Base-by-base conservation (phyloP, 2,797 vertebrate genomes). In the Fistularia tabacaria region DNA sequence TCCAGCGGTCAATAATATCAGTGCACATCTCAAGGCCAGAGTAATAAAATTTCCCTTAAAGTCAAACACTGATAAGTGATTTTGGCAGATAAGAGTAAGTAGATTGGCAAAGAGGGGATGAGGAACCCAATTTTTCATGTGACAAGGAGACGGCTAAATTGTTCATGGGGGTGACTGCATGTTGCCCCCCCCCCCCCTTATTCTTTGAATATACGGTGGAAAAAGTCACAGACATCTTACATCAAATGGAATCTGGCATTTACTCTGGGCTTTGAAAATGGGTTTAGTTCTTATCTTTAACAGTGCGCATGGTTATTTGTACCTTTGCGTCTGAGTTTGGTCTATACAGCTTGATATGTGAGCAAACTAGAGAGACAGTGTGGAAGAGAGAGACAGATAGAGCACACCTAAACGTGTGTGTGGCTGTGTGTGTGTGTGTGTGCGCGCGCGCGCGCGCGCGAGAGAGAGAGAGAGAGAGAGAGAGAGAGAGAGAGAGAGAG, bases 241-340 rank as follows among this genome's bases (percentile, higher is more conserved):
- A 83, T 88, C 80, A 88, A 84, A 88, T 80, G 65, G 67, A 73
- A 81, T 76, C 70, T 86, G 85, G 70, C 85, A 88, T 89, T 89
- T 88, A 81, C 80, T 85, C 71, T 51, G 60, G 65, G 82, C 82
- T 83, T 86, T 89, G 81, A 85, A 85, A 87, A 77, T 68, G 64
- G 67, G 71, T 77, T 85, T 83, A 80, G 69, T 80, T 84, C 78
- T 87, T 82, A 86, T 91, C 86, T 77, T 65, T 14, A 61, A 68
- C 40, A 14, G 73, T 76, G 66, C 14, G 73, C 68, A 75, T 79
- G 82, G 77, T 78, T 79, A 89, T 88, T 89, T 85, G 79, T 74
- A 86, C 80, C 82, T 84, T 78, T 74, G 81, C 54, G 79, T 77
- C 59, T 71, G 61, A 67, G 66, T 61, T 83, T 64, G 71, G 71